Conservation (phyloP, 2,888 invertebrate genomes). For the Drosophila tanythrix region DNA sequence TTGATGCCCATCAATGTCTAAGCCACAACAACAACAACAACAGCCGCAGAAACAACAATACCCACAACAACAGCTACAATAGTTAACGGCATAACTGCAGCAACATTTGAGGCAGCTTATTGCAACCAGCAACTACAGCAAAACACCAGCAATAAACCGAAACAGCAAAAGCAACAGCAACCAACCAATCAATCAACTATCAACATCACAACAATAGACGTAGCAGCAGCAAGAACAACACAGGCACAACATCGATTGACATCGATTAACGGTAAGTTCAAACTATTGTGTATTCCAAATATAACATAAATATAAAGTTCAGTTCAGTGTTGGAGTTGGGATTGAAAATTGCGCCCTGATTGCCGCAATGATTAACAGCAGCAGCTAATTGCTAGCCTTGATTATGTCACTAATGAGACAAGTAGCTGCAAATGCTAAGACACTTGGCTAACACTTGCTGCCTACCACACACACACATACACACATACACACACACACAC, state of each 20-base stretch:
- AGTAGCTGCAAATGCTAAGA: slow-evolving; percentile 32
- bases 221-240: slow-evolving; percentile 54
- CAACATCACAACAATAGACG: slow-evolving; percentile 28
- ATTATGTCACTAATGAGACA: slow-evolving; percentile 64
- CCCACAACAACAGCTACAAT: slow-evolving; percentile 24
- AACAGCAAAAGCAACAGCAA: slow-evolving; percentile 31
- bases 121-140: slow-evolving; percentile 24
- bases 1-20: slow-evolving; percentile 62
- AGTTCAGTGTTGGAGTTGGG: neutral
- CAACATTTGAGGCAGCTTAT: slow-evolving; percentile 40
- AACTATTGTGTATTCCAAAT: too few relatives aligned
- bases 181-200: slow-evolving; percentile 34
- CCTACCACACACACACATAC: slow-evolving; percentile 22
- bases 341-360: slow-evolving; percentile 5
- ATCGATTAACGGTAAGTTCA: slow-evolving; percentile 76
- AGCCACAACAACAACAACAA: slow-evolving; percentile 46
- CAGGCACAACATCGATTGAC: slow-evolving; percentile 74
- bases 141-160: slow-evolving; percentile 28
- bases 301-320: slow-evolving; percentile 1
- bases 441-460: slow-evolving; percentile 48
- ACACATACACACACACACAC: slow-evolving; percentile 11
- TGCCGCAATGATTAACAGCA: slow-evolving; percentile 11
- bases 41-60: slow-evolving; percentile 30
- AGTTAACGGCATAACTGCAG: slow-evolving; percentile 42
- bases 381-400: slow-evolving; percentile 44